Evolutionary conservation across 2,888 invertebrate genomes (phyloP).

Genomic region (Alviniconcha strummeri): DNA sequence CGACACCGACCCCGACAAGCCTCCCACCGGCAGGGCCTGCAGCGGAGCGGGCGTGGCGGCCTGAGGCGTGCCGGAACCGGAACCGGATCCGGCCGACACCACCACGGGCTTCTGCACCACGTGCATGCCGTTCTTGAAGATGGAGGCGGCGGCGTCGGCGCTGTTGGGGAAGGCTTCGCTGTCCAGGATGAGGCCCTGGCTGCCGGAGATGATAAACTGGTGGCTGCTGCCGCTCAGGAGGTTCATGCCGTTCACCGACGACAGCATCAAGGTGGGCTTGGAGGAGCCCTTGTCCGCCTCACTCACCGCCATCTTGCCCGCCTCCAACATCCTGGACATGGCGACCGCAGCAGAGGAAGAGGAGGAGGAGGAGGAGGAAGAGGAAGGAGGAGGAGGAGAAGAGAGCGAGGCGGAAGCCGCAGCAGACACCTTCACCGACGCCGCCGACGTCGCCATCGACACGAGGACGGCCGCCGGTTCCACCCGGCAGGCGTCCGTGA

Average conservation of each 20-base stretch:
- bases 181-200: conserved; percentile 19
- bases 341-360: too few species aligned
- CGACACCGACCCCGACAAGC: not conserved
- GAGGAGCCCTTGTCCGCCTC: not conserved
- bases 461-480: not conserved
- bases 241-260: conserved; percentile 22
- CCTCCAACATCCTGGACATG: too few species aligned
- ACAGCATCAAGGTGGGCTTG: not conserved
- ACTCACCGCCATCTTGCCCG: not conserved
- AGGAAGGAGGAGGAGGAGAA: too few species aligned
- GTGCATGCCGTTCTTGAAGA: conserved; percentile 19
- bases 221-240: conserved; percentile 6
- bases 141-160: not conserved
- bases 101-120: conserved; percentile 22
- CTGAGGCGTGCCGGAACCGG: too few species aligned
- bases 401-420: not conserved
- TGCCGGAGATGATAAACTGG: conserved; percentile 24
- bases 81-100: not conserved
- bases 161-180: not conserved
- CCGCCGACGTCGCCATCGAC: not conserved
- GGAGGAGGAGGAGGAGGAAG: too few species aligned
- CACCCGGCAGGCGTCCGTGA: not conserved
- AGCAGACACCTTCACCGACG: not conserved
- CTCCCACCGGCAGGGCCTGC: not conserved
- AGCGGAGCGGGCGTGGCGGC: too few species aligned